Conservation (phyloP, 2,797 vertebrate species). For the Jordanella pulchra region DNA sequence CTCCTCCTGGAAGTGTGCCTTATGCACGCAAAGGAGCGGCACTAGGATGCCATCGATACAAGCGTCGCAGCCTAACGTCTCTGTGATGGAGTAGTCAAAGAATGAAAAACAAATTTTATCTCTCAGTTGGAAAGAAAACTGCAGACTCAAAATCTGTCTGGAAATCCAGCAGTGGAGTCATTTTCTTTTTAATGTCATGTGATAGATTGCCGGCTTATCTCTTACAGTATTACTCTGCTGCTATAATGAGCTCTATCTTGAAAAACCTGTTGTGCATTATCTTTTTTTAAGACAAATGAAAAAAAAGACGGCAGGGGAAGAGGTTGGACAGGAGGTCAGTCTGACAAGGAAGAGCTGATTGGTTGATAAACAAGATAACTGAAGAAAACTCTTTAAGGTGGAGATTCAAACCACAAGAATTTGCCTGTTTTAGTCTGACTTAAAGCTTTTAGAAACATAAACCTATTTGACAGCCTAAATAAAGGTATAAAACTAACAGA, state of each 20-base stretch:
- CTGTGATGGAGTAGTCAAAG: not conserved
- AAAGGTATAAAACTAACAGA: not conserved
- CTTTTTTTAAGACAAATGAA: not conserved
- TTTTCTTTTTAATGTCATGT: not conserved
- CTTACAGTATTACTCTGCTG: not conserved
- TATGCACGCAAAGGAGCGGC: not conserved
- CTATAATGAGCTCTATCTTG: conserved; percentile 19
- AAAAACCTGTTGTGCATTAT: conserved; percentile 61
- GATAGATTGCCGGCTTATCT: not conserved
- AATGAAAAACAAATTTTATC: conserved; percentile 13
- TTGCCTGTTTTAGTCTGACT: not conserved
- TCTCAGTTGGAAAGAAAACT: not conserved
- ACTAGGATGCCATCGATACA: not conserved
- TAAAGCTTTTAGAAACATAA: not conserved
- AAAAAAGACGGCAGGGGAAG: conserved; percentile 16
- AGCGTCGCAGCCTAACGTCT: not conserved
- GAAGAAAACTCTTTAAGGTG: conserved; percentile 14
- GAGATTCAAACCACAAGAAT: conserved; percentile 4
- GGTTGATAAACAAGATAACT: conserved; percentile 36
- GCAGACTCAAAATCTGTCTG: rapidly evolving
- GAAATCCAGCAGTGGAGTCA: not conserved
- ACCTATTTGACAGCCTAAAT: not conserved
- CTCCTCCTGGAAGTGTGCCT: not conserved
- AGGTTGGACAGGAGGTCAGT: conserved; percentile 23
- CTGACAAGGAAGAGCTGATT: conserved; percentile 45